Percentiles rank a stretch among this genome's conserved stretches.
phyloP scores from a whole-genome alignment of 2,888 invertebrate genomes.

The Nudaria mundana region DNA sequence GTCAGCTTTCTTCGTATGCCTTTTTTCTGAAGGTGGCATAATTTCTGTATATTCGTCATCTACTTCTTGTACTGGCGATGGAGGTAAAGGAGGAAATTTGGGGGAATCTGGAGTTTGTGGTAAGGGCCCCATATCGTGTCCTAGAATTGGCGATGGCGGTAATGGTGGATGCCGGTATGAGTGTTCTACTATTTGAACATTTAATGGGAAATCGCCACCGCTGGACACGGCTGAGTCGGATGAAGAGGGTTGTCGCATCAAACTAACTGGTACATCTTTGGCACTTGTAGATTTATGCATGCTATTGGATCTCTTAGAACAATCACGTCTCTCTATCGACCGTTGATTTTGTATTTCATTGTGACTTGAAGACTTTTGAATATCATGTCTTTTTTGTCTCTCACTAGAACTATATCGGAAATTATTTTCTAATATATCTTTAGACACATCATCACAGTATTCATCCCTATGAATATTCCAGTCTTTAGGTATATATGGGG shows the following conservation, averaged over 20 bases:
- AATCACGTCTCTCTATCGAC: slow-evolving; percentile 73
- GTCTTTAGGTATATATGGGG: slow-evolving; percentile 79
- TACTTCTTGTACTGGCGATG: slow-evolving; percentile 91
- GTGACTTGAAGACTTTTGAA: slow-evolving; percentile 83
- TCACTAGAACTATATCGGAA: slow-evolving; percentile 78
- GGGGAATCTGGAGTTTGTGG: slow-evolving; percentile 77
- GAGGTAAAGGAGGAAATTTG: slow-evolving; percentile 89
- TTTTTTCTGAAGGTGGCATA: slow-evolving; percentile 74
- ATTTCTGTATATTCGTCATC: slow-evolving; percentile 88
- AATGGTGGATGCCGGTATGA: slow-evolving; percentile 69
- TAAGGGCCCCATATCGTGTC: slow-evolving; percentile 70
- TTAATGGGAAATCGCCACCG: slow-evolving; percentile 81
- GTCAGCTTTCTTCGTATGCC: slow-evolving; percentile 74
- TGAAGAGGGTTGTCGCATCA: slow-evolving; percentile 76
- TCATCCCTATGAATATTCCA: slow-evolving; percentile 82
- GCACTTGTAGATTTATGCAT: slow-evolving; percentile 89
- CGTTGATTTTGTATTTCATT: slow-evolving; percentile 81
- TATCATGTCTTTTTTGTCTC: slow-evolving; percentile 78
- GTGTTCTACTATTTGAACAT: slow-evolving; percentile 85
- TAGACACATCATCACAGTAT: slow-evolving; percentile 78
- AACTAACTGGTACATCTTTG: slow-evolving; percentile 84
- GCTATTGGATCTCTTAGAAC: slow-evolving; percentile 81
- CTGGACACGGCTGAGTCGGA: slow-evolving; percentile 78
- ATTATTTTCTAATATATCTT: slow-evolving; percentile 76
- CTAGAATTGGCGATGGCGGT: slow-evolving; percentile 64